Percentiles rank a stretch among this genome's conserved stretches.
Evolutionary conservation across 2,888 invertebrate genomes (phyloP).

Genomic region (Watsonalla binaria): DNA sequence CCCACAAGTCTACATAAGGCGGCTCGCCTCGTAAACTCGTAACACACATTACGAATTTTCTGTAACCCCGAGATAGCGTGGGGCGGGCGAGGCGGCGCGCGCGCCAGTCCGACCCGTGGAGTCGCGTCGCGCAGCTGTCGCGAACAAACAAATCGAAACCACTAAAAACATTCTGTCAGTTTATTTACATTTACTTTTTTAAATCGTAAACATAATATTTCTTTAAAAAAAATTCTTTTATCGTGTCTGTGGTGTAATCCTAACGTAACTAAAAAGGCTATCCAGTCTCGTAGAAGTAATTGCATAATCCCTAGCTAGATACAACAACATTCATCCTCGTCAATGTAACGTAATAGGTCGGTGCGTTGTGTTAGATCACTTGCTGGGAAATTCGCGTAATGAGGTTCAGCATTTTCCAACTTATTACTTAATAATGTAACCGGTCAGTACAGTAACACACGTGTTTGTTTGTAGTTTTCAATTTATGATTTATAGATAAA

Average conservation of each 20-base stretch:
- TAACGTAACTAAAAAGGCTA: constrained; percentile 39
- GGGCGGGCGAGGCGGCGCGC: constrained; percentile 39
- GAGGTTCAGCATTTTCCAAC: not conserved
- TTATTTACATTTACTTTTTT: constrained; percentile 16
- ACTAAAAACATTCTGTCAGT: constrained; percentile 29
- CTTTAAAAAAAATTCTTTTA: constrained; percentile 5
- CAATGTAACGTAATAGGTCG: constrained; percentile 17
- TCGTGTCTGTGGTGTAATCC: constrained; percentile 37
- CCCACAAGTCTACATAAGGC: constrained; percentile 58
- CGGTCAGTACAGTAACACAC: no score
- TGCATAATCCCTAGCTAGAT: constrained; percentile 24
- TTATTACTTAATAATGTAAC: not conserved
- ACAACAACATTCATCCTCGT: constrained; percentile 24
- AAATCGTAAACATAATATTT: constrained; percentile 8
- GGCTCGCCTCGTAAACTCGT: constrained; percentile 32
- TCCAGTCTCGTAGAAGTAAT: constrained; percentile 27
- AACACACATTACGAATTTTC: constrained; percentile 57
- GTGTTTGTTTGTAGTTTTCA: no score
- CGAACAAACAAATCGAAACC: constrained; percentile 36
- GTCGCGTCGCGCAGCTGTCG: constrained; percentile 64
- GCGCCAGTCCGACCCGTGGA: constrained; percentile 63
- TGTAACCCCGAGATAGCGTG: constrained; percentile 43
- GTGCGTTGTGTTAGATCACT: constrained; percentile 22
- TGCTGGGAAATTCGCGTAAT: constrained; percentile 2
- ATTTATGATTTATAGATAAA: no score